phyloP scores from a whole-genome alignment of 1,140 invertebrate genomes.

The Procambarus virginalis region DNA sequence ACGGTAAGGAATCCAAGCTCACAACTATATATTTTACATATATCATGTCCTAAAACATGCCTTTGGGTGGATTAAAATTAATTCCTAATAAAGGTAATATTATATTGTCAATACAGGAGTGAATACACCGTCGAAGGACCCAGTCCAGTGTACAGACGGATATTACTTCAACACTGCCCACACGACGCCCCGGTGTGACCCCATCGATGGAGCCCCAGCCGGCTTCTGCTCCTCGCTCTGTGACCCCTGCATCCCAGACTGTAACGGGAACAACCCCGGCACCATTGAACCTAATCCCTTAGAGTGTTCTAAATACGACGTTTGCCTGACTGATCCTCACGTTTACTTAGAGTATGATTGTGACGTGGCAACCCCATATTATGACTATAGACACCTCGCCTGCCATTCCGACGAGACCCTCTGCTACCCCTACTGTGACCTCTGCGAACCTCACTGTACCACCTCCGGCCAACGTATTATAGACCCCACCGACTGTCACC shows the following conservation, averaged over 20 bases:
- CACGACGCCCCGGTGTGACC: not conserved
- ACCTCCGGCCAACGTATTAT: not conserved
- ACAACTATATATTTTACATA: not conserved
- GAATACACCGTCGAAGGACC: not conserved
- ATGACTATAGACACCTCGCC: not conserved
- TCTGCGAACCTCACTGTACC: not conserved
- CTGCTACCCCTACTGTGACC: not conserved
- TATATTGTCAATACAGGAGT: not conserved
- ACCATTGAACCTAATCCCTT: not conserved
- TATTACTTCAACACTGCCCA: not conserved
- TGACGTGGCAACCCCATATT: not conserved
- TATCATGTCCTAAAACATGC: not conserved
- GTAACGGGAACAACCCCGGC: too few species aligned
- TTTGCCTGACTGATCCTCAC: not conserved
- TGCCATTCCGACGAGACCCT: slow-evolving; percentile 3
- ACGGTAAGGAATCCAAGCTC: not conserved
- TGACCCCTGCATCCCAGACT: not conserved
- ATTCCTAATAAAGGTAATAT: not conserved
- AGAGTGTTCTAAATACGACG: not conserved
- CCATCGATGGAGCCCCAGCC: not conserved
- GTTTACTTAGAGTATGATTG: not conserved
- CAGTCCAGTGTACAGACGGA: not conserved
- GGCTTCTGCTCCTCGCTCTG: slow-evolving; percentile 21
- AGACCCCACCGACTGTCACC: slow-evolving; percentile 8
- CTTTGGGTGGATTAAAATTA: not conserved